phyloP scores from a whole-genome alignment of 2,888 invertebrate genomes.

The Automeris io region DNA sequence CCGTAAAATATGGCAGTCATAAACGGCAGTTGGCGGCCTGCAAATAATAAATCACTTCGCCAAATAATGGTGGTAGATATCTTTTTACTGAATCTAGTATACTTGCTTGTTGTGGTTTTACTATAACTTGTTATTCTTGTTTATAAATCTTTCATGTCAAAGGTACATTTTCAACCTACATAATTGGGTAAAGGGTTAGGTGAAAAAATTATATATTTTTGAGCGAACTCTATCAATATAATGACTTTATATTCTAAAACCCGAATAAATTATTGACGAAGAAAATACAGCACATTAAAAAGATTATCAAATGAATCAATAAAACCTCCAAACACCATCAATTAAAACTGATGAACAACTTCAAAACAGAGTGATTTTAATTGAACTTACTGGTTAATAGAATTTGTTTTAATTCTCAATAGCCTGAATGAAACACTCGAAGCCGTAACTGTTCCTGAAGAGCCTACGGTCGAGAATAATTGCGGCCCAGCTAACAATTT shows the following conservation, averaged over 20 bases:
- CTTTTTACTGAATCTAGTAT: constrained; percentile 56
- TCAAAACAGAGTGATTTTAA: too few species aligned
- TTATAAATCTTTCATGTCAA: constrained; percentile 68
- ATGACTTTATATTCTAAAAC: too few species aligned
- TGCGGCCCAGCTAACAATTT: background rate
- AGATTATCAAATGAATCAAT: too few species aligned
- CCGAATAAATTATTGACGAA: too few species aligned
- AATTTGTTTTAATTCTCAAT: too few species aligned
- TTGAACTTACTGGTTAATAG: too few species aligned
- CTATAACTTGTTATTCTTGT: constrained; percentile 55
- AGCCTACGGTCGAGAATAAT: background rate
- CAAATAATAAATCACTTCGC: constrained; percentile 38
- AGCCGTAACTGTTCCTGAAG: background rate
- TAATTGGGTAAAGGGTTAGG: constrained; percentile 20
- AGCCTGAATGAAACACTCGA: background rate
- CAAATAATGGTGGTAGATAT: constrained; percentile 42
- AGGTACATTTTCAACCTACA: constrained; percentile 33
- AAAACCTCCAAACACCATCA: too few species aligned
- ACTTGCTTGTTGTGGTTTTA: constrained; percentile 55
- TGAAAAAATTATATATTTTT: constrained; percentile 1
- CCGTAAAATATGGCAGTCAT: background rate
- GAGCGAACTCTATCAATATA: too few species aligned
- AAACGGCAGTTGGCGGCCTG: constrained; percentile 11
- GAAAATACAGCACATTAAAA: too few species aligned
- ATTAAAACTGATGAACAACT: too few species aligned